These are phyloP conservation scores for Clarias platycephalus DNA, from an alignment of 2,797 vertebrate species.

Conservation along the genomic window DNA sequence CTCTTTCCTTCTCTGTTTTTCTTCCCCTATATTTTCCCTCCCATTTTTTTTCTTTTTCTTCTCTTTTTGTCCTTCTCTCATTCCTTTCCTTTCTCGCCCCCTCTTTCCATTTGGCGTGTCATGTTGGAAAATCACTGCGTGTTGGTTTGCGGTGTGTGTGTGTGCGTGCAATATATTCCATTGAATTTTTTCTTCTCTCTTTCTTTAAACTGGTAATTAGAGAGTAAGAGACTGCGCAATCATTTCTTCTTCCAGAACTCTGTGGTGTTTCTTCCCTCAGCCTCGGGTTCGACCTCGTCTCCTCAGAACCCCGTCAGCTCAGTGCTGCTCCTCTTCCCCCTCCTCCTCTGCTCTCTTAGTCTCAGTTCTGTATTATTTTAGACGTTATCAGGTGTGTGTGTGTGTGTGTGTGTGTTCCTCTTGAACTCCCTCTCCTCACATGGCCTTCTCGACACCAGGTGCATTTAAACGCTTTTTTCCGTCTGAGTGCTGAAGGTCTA, in stretches of 20 bases:
- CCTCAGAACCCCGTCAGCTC: constrained; percentile 14
- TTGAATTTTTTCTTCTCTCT: constrained; percentile 19
- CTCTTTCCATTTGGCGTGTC: constrained; percentile 39
- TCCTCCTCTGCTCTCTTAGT: background rate
- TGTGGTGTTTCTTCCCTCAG: constrained; percentile 27
- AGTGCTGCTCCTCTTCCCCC: background rate
- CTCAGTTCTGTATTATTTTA: constrained; percentile 29
- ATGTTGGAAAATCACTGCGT: constrained; percentile 34
- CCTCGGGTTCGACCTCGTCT: background rate
- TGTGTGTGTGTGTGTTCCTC: constrained; percentile 23
- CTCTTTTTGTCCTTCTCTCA: background rate
- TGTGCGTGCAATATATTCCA: constrained; percentile 46
- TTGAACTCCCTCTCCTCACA: constrained; percentile 26
- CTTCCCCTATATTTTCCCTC: constrained; percentile 14
- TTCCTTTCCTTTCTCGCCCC: background rate
- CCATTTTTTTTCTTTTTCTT: background rate
- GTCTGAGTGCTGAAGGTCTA: constrained; percentile 36
- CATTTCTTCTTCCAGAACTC: constrained; percentile 47
- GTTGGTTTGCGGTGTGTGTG: constrained; percentile 26
- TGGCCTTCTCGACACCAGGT: constrained; percentile 48
- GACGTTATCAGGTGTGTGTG: constrained; percentile 40
- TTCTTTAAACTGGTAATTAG: constrained; percentile 54
- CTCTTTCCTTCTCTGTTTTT: background rate
- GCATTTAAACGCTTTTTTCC: constrained; percentile 34
- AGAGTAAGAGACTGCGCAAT: constrained; percentile 41